Evolutionary conservation across 1,140 invertebrate genomes (phyloP).

Genomic region (Parasteatoda tepidariorum): DNA sequence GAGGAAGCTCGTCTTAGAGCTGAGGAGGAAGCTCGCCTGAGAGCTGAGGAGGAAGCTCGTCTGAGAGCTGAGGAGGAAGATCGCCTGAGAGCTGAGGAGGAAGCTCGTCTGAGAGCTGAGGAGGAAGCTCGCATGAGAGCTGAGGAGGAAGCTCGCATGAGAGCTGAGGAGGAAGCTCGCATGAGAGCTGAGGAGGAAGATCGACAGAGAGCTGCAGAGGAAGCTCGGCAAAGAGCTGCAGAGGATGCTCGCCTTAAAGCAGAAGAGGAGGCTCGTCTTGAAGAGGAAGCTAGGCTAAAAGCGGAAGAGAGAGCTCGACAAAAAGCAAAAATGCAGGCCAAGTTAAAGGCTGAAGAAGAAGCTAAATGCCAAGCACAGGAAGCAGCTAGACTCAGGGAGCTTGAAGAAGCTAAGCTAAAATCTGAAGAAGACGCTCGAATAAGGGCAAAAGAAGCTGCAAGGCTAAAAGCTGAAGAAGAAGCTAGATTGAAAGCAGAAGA

Average conservation of each 20-base stretch:
- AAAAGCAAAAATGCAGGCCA: neutral
- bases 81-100: too few species aligned
- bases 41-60: too few species aligned
- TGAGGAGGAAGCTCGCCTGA: too few species aligned
- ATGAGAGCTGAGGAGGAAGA: neutral
- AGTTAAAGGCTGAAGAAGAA: neutral
- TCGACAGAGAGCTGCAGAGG: neutral
- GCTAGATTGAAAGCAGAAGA: neutral
- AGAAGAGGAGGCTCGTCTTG: conserved; percentile 1
- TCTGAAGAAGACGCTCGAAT: neutral
- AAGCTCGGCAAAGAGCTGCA: neutral
- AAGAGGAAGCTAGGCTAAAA: neutral
- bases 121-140: neutral
- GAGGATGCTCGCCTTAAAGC: conserved; percentile 6
- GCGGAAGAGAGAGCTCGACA: neutral
- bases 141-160: conserved; percentile 47
- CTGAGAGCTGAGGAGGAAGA: too few species aligned
- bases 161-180: neutral
- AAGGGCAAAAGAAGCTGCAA: neutral
- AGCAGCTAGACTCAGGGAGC: neutral
- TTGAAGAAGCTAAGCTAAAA: conserved; percentile 26
- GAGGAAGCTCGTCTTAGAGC: too few species aligned
- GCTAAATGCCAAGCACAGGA: conserved; percentile 17
- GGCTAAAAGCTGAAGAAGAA: conserved; percentile 1
- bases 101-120: too few species aligned